Evolutionary conservation across 2,888 invertebrate genomes (phyloP), one percentile per base, ranked within the genome.

Genomic region (Scaptomyza cyrtandrae): DNA sequence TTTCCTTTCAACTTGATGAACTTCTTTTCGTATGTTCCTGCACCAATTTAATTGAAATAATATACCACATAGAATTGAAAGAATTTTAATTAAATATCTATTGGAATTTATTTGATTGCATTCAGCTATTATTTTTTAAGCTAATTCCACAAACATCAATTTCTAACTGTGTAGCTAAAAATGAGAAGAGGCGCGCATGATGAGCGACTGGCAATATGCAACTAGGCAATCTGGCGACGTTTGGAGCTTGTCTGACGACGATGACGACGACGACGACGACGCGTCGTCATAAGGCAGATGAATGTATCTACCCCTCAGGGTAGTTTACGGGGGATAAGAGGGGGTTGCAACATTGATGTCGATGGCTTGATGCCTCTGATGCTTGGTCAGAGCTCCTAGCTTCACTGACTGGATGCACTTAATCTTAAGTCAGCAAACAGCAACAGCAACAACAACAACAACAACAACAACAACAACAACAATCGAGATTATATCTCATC

Each of bases 401-500:
- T 41, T 6, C 16, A 41, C 41, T 62, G 69, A 80, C 67, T 74
- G 37, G 77, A 71, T 73, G 77, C 86, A 87, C 72, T 87, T 87
- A 89, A 85, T 85, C 85, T 80, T 78, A 69, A 65, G 68, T 49
- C 60, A 44, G 65, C 59, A 55, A 65, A 68, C 72, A 61, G 66
- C 70, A 77, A 49, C 76, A 68, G 60, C 66, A 65, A 68, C 72
- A 65, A 68, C 72, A 61, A 71, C 59, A 62, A 55, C 68, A 64
- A 65, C 76, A 68, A 62, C 66, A 65, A 68, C 72, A 65, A 68
- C 72, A 61, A 71, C 59, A 62, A 55, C 68, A 64, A 65, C 68
- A 65, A 60, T 63, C 75, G 75, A 82, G 82, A 91, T 91, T 89
- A 86, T 89, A 91, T 90, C 90, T 88, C 90, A 91, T 90, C 90